Conservation (phyloP, 2,888 invertebrate genomes). For the Spodoptera littoralis region DNA sequence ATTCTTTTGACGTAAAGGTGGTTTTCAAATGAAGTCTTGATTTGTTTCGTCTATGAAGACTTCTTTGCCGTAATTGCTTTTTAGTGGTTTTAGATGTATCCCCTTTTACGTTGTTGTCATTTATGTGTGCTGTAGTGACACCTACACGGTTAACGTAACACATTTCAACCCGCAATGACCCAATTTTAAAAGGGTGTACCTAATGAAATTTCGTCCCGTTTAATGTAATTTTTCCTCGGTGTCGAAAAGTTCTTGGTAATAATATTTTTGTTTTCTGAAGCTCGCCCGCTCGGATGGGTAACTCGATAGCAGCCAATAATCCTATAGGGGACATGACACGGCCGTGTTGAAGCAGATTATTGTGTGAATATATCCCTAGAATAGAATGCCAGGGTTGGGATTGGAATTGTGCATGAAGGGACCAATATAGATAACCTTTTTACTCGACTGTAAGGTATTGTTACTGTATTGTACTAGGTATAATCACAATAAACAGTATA, state of each 20-base stretch:
- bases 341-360: slow-evolving; percentile 22
- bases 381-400: not conserved
- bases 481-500: not conserved
- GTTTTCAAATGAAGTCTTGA: not conserved
- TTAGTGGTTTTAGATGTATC: not conserved
- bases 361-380: not conserved
- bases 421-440: not conserved
- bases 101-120: too few species aligned
- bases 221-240: slow-evolving; percentile 12
- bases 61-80: not conserved
- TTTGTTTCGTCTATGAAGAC: not conserved
- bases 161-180: slow-evolving; percentile 2
- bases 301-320: slow-evolving; percentile 38
- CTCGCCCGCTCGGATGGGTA: slow-evolving; percentile 6
- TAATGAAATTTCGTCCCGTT: slow-evolving; percentile 10
- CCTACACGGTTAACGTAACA: not conserved
- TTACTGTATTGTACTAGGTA: not conserved
- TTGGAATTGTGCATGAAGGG: slow-evolving; percentile 1
- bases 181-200: slow-evolving; percentile 13
- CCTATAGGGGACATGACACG: slow-evolving; percentile 17
- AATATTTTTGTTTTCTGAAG: slow-evolving; percentile 9
- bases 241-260: not conserved
- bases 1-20: not conserved
- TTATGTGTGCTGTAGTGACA: too few species aligned
- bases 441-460: too few species aligned